These are phyloP conservation scores for Chaetodon trifascialis DNA, from an alignment of 2,113 vertebrate genomes.

Conservation along the genomic window DNA sequence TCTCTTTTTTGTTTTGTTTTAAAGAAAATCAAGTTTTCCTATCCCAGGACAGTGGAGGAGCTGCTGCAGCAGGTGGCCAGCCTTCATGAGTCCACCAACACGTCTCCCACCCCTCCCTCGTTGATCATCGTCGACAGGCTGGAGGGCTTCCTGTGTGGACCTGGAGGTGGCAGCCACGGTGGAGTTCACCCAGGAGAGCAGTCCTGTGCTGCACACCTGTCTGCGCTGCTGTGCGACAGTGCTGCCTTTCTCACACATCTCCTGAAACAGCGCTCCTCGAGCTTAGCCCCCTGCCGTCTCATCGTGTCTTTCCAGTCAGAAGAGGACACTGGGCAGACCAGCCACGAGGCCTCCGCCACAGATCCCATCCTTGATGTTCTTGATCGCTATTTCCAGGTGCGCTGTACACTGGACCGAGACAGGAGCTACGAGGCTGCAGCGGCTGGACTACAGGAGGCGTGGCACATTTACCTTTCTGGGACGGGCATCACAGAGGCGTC, in stretches of 20 bases:
- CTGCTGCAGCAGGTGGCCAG: constrained; percentile 80
- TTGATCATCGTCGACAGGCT: constrained; percentile 82
- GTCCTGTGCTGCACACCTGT: constrained; percentile 71
- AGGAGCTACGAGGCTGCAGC: constrained; percentile 44
- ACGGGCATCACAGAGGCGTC: constrained; percentile 33
- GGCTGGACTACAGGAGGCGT: constrained; percentile 62
- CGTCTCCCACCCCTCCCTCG: constrained; percentile 59
- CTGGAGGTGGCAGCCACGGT: neutral
- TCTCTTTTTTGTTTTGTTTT: neutral
- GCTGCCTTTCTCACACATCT: constrained; percentile 75
- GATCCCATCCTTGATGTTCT: constrained; percentile 76
- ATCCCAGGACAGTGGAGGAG: constrained; percentile 79
- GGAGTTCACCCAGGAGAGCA: constrained; percentile 54
- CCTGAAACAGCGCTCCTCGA: constrained; percentile 36
- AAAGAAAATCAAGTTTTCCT: constrained; percentile 84
- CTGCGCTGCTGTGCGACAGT: constrained; percentile 81
- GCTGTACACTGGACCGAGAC: constrained; percentile 77
- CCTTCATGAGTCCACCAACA: constrained; percentile 76
- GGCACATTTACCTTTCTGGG: constrained; percentile 80
- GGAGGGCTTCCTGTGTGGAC: constrained; percentile 70
- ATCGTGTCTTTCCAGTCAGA: constrained; percentile 76
- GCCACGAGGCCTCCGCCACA: constrained; percentile 9
- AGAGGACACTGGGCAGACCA: neutral
- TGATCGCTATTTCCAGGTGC: constrained; percentile 81
- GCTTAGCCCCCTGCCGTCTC: constrained; percentile 69